These are phyloP conservation scores for Clarias pachynema DNA, from an alignment of 2,797 vertebrate genomes.

Conservation along the genomic window DNA sequence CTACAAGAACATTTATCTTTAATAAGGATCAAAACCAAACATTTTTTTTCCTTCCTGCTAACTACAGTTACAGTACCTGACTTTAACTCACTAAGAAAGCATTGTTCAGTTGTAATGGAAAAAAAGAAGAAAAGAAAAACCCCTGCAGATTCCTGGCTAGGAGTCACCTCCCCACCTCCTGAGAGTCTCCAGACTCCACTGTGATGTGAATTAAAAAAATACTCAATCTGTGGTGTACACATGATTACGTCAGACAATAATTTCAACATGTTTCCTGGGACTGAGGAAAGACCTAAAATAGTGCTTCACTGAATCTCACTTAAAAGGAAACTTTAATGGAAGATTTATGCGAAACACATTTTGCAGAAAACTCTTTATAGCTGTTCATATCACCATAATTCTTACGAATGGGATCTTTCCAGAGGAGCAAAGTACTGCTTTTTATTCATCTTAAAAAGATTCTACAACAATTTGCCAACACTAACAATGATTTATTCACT, in stretches of 20 bases:
- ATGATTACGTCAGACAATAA: neutral
- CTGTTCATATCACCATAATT: neutral
- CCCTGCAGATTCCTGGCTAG: neutral
- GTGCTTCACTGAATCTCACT: neutral
- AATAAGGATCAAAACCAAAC: neutral
- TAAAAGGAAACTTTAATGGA: neutral
- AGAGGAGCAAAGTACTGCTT: neutral
- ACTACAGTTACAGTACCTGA: neutral
- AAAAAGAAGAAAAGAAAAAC: neutral
- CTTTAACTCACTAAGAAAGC: neutral
- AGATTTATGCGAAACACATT: neutral
- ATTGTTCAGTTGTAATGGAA: neutral
- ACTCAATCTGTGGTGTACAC: neutral
- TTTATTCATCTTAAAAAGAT: neutral
- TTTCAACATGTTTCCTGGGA: neutral
- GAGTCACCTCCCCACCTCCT: neutral
- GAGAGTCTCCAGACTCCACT: neutral
- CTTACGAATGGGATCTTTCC: neutral
- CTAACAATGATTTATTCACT: neutral
- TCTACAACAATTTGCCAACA: neutral
- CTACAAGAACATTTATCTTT: neutral
- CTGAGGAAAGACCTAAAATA: neutral
- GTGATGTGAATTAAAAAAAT: neutral
- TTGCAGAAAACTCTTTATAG: neutral
- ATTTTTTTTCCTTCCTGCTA: neutral